These are phyloP conservation scores for Atta texana DNA, from an alignment of 1,140 invertebrate species.

Conservation along the genomic window DNA sequence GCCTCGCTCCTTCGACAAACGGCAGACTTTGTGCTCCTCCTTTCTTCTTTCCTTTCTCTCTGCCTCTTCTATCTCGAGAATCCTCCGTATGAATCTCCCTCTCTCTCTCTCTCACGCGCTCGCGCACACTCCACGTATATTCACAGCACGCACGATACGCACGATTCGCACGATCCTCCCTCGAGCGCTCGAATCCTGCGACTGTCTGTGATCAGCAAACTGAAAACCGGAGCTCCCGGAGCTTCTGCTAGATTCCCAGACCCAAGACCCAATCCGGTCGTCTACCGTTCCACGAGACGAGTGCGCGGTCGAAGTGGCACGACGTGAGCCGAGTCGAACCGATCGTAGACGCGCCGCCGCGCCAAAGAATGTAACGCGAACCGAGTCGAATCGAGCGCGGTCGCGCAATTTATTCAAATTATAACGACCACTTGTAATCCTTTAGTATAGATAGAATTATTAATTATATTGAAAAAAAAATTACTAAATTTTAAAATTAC, in stretches of 20 bases:
- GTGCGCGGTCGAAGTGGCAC: conserved; percentile 15
- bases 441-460: neutral
- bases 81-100: neutral
- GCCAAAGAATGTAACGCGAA: neutral
- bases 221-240: conserved; percentile 71
- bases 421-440: neutral
- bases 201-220: conserved; percentile 71
- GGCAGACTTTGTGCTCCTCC: conserved; percentile 13
- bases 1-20: neutral
- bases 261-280: conserved; percentile 57
- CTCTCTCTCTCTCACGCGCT: conserved; percentile 4
- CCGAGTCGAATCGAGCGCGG: neutral
- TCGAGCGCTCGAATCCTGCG: conserved; percentile 60
- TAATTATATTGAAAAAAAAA: neutral
- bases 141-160: neutral
- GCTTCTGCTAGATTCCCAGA: conserved; percentile 71
- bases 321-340: neutral
- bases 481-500: too few relatives aligned
- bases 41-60: neutral
- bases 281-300: conserved; percentile 60
- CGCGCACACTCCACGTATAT: conserved; percentile 14
- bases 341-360: neutral
- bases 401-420: neutral
- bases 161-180: neutral
- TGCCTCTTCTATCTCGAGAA: neutral